A percentile compares a stretch with the other conserved stretches of the same genome.
phyloP scores from a whole-genome alignment of 2,888 invertebrate genomes.

The Zaprionus bogoriensis region DNA sequence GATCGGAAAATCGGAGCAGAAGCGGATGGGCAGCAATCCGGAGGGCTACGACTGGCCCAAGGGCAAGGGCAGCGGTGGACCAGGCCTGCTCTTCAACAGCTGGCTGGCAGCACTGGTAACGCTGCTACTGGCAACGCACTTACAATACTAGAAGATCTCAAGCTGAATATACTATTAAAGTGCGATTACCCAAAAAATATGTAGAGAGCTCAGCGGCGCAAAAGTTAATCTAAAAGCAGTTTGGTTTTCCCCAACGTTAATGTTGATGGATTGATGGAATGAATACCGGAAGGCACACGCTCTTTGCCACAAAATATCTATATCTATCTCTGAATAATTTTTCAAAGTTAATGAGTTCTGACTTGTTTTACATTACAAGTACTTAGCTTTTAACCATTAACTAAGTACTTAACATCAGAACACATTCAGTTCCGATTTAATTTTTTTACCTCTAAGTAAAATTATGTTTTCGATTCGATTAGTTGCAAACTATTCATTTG shows the following conservation, averaged over 20 bases:
- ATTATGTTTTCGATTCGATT: neutral
- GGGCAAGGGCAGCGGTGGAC: conserved; percentile 62
- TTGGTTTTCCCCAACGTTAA: neutral
- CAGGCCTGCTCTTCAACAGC: neutral
- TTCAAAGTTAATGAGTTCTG: neutral
- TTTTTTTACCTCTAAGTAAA: conserved; percentile 22
- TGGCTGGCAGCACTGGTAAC: conserved; percentile 34
- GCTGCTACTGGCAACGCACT: conserved; percentile 36
- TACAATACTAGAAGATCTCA: conserved; percentile 28
- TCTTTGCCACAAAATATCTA: neutral
- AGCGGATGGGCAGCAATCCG: conserved; percentile 84
- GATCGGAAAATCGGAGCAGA: conserved; percentile 91
- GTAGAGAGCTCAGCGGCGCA: conserved; percentile 8
- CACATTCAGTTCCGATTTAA: conserved; percentile 1
- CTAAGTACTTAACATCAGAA: too few species aligned
- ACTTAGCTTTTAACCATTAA: too few species aligned
- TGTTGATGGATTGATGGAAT: neutral
- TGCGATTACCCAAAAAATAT: conserved; percentile 55
- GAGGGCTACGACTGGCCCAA: conserved; percentile 82
- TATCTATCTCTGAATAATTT: neutral
- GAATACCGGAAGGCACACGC: neutral
- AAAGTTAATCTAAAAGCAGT: neutral
- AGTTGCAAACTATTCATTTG: too few species aligned
- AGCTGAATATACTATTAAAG: conserved; percentile 58
- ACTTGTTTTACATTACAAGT: too few species aligned